A percentile compares a stretch with the other conserved stretches of the same genome.
These are phyloP conservation scores for Drymodes brunneopygia DNA, from an alignment of 2,113 vertebrate genomes.

Conservation along the genomic window DNA sequence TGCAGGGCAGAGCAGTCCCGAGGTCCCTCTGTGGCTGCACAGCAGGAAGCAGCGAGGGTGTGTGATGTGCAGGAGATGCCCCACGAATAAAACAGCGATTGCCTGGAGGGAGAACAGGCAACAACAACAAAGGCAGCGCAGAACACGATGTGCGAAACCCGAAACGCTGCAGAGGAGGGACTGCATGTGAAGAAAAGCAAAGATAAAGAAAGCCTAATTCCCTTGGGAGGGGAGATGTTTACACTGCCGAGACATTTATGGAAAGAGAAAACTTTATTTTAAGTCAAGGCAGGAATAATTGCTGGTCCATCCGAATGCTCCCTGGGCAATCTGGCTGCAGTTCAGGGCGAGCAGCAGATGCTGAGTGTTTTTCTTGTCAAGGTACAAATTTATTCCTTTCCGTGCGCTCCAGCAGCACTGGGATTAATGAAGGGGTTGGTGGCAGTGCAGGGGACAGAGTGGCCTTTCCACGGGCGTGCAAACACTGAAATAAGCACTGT, in stretches of 20 bases:
- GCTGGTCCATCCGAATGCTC: not conserved
- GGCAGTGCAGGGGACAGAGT: not conserved
- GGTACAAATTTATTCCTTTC: not conserved
- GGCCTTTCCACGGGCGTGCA: not conserved
- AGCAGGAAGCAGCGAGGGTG: constrained; percentile 8
- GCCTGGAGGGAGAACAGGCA: constrained; percentile 12
- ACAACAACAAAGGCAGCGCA: not conserved
- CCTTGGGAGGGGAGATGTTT: not conserved
- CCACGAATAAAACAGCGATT: constrained; percentile 28
- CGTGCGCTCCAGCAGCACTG: not conserved
- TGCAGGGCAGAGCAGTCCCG: not conserved
- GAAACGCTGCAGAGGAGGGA: not conserved
- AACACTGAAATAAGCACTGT: not conserved
- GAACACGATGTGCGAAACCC: not conserved
- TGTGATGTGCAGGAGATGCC: constrained; percentile 18
- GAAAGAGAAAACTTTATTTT: not conserved
- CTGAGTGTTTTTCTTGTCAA: not conserved
- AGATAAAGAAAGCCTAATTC: not conserved
- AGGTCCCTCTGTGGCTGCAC: not conserved
- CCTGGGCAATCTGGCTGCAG: not conserved
- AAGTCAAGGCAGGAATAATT: not conserved
- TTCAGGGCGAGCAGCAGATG: not conserved
- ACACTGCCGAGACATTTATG: not conserved
- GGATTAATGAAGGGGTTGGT: not conserved
- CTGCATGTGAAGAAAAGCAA: not conserved